Evolutionary conservation across 2,888 invertebrate genomes (phyloP).

Genomic region (Platerodrilus igneus): DNA sequence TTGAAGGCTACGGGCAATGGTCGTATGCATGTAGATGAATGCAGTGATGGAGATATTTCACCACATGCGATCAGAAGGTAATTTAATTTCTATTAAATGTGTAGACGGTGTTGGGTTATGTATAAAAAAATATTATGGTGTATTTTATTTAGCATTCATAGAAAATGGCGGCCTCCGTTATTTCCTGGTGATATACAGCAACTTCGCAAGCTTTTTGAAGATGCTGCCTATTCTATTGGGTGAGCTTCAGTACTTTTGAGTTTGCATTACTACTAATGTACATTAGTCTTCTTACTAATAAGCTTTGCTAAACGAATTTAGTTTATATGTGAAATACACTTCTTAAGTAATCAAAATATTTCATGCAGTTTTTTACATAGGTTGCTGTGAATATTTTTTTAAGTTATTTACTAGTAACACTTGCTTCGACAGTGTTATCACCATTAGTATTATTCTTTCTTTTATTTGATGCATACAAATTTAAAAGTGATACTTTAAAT

Average conservation of each 20-base stretch:
- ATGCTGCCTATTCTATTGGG: conserved; percentile 54
- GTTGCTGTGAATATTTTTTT: too few species aligned
- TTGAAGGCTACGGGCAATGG: conserved; percentile 87
- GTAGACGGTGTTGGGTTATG: conserved; percentile 11
- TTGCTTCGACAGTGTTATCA: too few species aligned
- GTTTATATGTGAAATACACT: too few species aligned
- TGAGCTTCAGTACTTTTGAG: conserved; percentile 32
- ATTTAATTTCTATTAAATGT: conserved; percentile 27
- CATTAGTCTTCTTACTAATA: too few species aligned
- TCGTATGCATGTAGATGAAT: conserved; percentile 61
- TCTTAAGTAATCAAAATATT: too few species aligned
- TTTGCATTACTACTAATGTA: too few species aligned
- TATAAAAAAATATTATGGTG: conserved; percentile 17
- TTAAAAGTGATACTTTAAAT: too few species aligned
- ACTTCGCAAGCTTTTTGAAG: conserved; percentile 73
- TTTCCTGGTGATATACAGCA: conserved; percentile 74
- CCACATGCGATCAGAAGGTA: conserved; percentile 62
- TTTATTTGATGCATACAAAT: too few species aligned
- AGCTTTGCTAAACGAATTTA: too few species aligned
- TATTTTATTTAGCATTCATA: conserved; percentile 58
- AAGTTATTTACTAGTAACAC: too few species aligned
- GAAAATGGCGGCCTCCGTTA: conserved; percentile 80
- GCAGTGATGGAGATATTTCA: conserved; percentile 56
- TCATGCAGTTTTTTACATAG: too few species aligned
- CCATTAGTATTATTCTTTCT: too few species aligned